These are phyloP conservation scores for Grantiella picta DNA, from an alignment of 2,113 vertebrate genomes.

Conservation along the genomic window DNA sequence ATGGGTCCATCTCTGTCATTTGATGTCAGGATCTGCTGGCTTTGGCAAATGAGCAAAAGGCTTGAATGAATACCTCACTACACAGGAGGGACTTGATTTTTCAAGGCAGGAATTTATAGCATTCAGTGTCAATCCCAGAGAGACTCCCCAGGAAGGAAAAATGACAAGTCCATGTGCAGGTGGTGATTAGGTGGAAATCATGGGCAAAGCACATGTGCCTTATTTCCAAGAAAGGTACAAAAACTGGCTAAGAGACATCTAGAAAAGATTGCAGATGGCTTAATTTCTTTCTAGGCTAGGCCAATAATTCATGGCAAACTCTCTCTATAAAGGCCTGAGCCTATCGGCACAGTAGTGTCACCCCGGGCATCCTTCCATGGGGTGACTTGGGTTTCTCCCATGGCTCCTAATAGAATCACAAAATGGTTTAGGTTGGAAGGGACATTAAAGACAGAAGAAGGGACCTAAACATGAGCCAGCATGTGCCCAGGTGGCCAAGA, in stretches of 20 bases:
- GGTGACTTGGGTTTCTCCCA: not conserved
- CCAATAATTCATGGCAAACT: not conserved
- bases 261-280: not conserved
- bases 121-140: not conserved
- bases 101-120: not conserved
- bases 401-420: not conserved
- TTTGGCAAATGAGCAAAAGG: not conserved
- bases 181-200: not conserved
- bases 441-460: not conserved
- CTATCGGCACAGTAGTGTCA: not conserved
- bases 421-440: not conserved
- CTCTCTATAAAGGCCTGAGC: not conserved
- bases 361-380: not conserved
- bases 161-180: accelerated
- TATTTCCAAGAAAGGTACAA: not conserved
- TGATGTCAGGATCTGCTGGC: not conserved
- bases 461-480: not conserved
- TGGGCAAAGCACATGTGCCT: accelerated
- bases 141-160: not conserved
- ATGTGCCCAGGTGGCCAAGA: not conserved
- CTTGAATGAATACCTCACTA: not conserved
- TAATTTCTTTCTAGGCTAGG: not conserved
- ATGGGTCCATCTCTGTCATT: not conserved
- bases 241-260: not conserved
- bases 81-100: not conserved